Percentiles rank a stretch among this genome's conserved stretches.
Conservation (phyloP, 2,888 invertebrate species). For the Pseudococcus viburni region DNA sequence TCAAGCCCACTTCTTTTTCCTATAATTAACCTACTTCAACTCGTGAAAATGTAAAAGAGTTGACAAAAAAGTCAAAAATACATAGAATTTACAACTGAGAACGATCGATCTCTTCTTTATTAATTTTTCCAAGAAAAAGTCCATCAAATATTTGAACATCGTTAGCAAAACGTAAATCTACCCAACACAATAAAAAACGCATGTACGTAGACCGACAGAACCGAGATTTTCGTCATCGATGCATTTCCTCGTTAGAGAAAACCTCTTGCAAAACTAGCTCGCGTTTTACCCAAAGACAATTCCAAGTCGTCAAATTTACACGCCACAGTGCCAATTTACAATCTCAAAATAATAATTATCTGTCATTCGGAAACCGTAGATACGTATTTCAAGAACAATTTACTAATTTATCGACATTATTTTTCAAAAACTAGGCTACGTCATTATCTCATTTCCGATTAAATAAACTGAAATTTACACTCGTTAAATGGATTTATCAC, state of each 20-base stretch:
- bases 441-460: slow-evolving; percentile 40
- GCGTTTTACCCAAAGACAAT: neutral
- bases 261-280: neutral
- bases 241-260: neutral
- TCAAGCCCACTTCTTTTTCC: no score
- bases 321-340: neutral
- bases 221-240: neutral
- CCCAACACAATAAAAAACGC: neutral
- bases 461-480: slow-evolving; percentile 43
- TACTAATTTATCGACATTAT: neutral
- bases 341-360: neutral
- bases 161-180: neutral
- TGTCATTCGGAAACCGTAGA: neutral
- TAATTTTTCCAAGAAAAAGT: neutral
- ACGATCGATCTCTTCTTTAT: neutral
- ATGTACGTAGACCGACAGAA: no score
- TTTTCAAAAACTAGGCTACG: neutral
- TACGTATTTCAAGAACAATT: neutral
- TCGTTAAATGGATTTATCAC: slow-evolving; percentile 48
- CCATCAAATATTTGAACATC: neutral
- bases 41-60: no score
- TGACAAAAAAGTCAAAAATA: no score
- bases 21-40: no score
- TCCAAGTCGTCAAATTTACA: neutral
- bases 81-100: neutral